Evolutionary conservation across 1,140 invertebrate species (phyloP).

Genomic region (Vollenhovia emeryi): DNA sequence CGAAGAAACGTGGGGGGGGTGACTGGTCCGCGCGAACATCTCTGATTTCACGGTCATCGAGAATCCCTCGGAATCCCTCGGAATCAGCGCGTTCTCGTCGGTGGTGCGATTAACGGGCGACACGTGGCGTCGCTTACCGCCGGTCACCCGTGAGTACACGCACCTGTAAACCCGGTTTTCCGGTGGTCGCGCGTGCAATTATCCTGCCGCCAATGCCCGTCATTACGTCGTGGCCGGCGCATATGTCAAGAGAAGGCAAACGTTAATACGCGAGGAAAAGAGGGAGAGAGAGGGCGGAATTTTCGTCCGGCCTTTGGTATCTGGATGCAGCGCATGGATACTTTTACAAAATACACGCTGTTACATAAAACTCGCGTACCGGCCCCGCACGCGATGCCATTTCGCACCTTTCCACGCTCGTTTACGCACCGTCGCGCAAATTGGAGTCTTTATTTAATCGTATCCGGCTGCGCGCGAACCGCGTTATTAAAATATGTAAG

Average conservation of each 20-base stretch:
- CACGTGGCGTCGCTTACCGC: conserved; percentile 58
- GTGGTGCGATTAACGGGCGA: conserved; percentile 44
- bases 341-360: not conserved
- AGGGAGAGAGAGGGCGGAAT: not conserved
- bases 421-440: not conserved
- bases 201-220: conserved; percentile 56
- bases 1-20: not conserved
- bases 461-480: conserved; percentile 2
- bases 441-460: conserved; percentile 7
- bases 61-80: not conserved
- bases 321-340: not conserved
- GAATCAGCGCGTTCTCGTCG: conserved; percentile 25
- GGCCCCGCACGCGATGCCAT: not conserved
- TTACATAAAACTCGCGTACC: not conserved
- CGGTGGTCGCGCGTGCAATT: conserved; percentile 60
- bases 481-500: not conserved
- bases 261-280: not conserved
- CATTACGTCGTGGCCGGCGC: conserved; percentile 51
- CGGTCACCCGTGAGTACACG: conserved; percentile 60
- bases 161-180: conserved; percentile 75
- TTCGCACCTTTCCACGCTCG: not conserved
- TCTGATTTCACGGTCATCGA: not conserved
- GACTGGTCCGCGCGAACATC: not conserved
- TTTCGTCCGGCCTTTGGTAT: not conserved
- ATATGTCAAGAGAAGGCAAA: conserved; percentile 65